Percentiles rank a stretch among this genome's conserved stretches.
Evolutionary conservation across 2,888 invertebrate species (phyloP).

Genomic region (Ceramica pisi): DNA sequence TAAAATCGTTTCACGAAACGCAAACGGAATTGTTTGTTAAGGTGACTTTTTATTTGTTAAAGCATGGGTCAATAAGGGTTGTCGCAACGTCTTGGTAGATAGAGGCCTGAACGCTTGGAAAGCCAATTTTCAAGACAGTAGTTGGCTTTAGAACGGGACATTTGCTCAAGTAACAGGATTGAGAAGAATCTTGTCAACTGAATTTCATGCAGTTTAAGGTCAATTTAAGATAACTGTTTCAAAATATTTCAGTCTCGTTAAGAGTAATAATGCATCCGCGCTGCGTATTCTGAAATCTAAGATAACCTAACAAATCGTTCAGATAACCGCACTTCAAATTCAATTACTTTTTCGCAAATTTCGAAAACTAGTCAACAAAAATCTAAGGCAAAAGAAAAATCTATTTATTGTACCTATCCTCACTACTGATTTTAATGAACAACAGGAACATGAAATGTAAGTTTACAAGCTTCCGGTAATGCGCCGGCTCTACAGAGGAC

Average conservation of each 20-base stretch:
- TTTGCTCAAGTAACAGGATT: slow-evolving; percentile 11
- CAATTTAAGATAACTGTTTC: slow-evolving; percentile 12
- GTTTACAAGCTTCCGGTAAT: slow-evolving; percentile 32
- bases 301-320: slow-evolving; percentile 40
- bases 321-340: slow-evolving; percentile 21
- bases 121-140: background rate
- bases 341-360: slow-evolving; percentile 18
- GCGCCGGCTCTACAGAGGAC: slow-evolving; percentile 38
- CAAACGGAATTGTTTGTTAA: slow-evolving; percentile 13
- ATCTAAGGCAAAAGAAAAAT: background rate
- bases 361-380: slow-evolving; percentile 10
- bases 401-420: background rate
- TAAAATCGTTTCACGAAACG: slow-evolving; percentile 45
- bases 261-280: slow-evolving; percentile 35
- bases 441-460: slow-evolving; percentile 34
- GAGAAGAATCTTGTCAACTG: background rate
- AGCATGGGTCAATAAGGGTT: background rate
- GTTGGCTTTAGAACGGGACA: background rate
- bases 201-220: background rate
- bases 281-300: slow-evolving; percentile 34
- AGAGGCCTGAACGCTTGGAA: background rate
- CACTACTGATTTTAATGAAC: slow-evolving; percentile 31
- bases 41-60: slow-evolving; percentile 1
- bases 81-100: background rate
- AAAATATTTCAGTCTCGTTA: slow-evolving; percentile 1